These are phyloP conservation scores for Nudaria mundana DNA, from an alignment of 2,888 invertebrate species.

Conservation along the genomic window DNA sequence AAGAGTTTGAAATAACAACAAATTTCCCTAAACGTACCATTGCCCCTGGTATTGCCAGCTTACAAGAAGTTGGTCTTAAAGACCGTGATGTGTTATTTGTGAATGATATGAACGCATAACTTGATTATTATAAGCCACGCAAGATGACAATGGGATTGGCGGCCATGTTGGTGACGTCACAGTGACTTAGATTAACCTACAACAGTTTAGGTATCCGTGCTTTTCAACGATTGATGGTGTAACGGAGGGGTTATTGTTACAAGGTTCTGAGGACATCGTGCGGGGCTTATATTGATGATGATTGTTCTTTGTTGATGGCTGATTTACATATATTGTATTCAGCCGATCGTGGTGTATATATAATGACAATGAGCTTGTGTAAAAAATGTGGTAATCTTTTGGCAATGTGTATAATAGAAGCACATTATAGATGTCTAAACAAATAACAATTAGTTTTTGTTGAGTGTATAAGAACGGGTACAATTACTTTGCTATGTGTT, in stretches of 20 bases:
- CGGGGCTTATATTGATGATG: conserved; percentile 25
- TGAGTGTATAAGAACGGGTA: too few relatives aligned
- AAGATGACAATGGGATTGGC: too few relatives aligned
- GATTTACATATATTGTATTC: conserved; percentile 1
- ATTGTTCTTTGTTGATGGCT: conserved; percentile 22
- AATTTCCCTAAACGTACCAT: conserved; percentile 96
- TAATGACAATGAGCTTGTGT: neutral
- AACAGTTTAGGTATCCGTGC: too few relatives aligned
- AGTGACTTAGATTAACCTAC: too few relatives aligned
- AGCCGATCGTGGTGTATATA: neutral
- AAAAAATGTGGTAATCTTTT: neutral
- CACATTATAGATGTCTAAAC: neutral
- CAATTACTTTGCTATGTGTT: too few relatives aligned
- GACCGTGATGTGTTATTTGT: conserved; percentile 96
- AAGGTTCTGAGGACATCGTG: conserved; percentile 13
- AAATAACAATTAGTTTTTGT: too few relatives aligned
- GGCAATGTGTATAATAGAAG: conserved; percentile 1
- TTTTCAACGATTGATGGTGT: too few relatives aligned
- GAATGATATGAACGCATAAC: conserved; percentile 93
- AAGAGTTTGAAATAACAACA: conserved; percentile 96
- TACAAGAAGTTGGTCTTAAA: conserved; percentile 90
- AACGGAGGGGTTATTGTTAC: conserved; percentile 5
- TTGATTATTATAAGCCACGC: neutral
- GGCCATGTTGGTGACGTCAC: too few relatives aligned
- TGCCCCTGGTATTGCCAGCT: conserved; percentile 82